Conservation (phyloP, 2,888 invertebrate genomes). For the Drosophila cognata region DNA sequence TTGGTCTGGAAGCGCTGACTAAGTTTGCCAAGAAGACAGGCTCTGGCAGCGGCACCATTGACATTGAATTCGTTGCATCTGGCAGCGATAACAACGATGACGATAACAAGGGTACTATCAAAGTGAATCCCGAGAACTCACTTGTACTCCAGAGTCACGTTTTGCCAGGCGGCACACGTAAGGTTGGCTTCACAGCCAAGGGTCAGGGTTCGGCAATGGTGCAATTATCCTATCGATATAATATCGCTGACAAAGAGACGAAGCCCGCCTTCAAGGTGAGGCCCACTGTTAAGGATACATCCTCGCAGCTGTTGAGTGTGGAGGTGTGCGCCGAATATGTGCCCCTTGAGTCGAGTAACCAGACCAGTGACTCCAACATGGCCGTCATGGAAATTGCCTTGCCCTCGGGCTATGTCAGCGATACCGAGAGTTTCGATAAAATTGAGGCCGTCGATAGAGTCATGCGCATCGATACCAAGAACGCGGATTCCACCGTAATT, state of each 20-base stretch:
- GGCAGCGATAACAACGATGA: conserved; percentile 41
- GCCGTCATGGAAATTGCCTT: conserved; percentile 95
- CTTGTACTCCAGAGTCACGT: conserved; percentile 93
- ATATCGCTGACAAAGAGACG: conserved; percentile 93
- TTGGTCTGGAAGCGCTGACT: conserved; percentile 90
- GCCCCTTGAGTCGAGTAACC: conserved; percentile 56
- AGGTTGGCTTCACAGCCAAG: conserved; percentile 90
- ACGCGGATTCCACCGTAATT: conserved; percentile 88
- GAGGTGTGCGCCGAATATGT: conserved; percentile 92
- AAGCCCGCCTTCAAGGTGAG: conserved; percentile 95
- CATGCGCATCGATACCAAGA: conserved; percentile 88
- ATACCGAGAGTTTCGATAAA: conserved; percentile 90
- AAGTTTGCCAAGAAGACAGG: conserved; percentile 88
- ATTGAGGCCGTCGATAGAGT: conserved; percentile 85
- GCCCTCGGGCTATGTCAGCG: conserved; percentile 96
- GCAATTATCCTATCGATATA: conserved; percentile 92
- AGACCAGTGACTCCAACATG: conserved; percentile 90
- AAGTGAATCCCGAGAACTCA: conserved; percentile 90
- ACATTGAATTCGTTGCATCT: conserved; percentile 71
- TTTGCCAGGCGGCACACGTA: conserved; percentile 85
- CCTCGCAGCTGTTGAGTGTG: conserved; percentile 91
- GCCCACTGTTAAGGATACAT: conserved; percentile 93
- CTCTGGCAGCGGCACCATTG: conserved; percentile 73
- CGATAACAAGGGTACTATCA: conserved; percentile 65
- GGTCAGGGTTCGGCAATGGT: conserved; percentile 93